Conservation (phyloP, 2,113 vertebrate genomes). For the Clarias batrachus region DNA sequence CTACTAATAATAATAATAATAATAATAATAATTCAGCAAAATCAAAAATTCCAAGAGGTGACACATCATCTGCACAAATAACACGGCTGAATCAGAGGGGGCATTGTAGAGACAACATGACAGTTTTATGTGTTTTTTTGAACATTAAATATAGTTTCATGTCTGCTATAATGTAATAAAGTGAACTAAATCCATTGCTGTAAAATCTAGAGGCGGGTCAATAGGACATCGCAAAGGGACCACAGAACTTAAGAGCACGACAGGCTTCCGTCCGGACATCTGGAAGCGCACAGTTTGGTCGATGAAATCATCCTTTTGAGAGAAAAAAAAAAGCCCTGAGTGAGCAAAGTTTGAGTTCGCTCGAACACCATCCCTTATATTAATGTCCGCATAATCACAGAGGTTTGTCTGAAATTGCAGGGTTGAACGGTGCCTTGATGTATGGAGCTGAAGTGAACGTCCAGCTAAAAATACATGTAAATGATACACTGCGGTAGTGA, state of each 20-base stretch:
- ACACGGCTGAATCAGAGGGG: background rate
- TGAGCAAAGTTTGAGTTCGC: conserved; percentile 3
- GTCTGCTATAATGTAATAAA: background rate
- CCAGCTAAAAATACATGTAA: conserved; percentile 34
- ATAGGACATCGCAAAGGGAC: background rate
- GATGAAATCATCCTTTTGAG: conserved; percentile 43
- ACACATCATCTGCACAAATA: background rate
- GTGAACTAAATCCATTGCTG: background rate
- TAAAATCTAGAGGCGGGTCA: background rate
- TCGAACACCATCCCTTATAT: conserved; percentile 39
- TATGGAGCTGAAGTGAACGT: background rate
- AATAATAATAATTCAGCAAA: background rate
- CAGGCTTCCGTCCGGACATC: conserved; percentile 16
- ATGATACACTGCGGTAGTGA: background rate
- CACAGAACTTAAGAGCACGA: conserved; percentile 48
- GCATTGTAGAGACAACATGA: background rate
- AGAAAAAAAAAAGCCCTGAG: conserved; percentile 15
- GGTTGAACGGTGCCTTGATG: conserved; percentile 1
- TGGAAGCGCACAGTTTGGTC: conserved; percentile 35
- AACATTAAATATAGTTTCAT: background rate
- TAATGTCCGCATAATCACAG: conserved; percentile 49
- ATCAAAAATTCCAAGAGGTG: background rate
- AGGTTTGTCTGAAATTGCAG: conserved; percentile 28
- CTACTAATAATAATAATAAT: background rate
- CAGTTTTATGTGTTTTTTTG: no score